Conservation (phyloP, 2,113 vertebrate genomes). For the Mormoops blainvillei region DNA sequence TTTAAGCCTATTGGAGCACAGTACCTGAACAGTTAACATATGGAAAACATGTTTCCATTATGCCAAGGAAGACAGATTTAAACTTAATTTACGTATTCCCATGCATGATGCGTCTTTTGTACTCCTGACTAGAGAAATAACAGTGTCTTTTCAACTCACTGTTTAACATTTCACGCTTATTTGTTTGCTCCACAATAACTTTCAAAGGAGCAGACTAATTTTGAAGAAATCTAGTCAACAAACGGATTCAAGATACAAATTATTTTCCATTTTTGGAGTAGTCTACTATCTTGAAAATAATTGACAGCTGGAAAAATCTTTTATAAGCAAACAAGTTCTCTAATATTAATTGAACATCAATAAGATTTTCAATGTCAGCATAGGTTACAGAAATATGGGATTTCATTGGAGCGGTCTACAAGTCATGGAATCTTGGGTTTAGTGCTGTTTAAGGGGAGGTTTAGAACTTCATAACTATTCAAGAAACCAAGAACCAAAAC, state of each 20-base stretch:
- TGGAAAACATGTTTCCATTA: not conserved
- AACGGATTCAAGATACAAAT: slow-evolving; percentile 30
- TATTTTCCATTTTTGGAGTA: slow-evolving; percentile 1
- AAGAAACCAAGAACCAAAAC: not conserved
- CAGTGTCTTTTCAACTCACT: not conserved
- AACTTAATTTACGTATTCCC: slow-evolving; percentile 15
- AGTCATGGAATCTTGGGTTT: not conserved
- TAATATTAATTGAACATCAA: slow-evolving; percentile 49
- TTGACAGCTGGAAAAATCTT: slow-evolving; percentile 13
- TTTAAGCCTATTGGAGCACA: not conserved
- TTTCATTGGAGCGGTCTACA: slow-evolving; percentile 20
- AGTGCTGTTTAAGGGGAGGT: not conserved
- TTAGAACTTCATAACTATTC: not conserved
- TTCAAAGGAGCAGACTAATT: slow-evolving; percentile 23
- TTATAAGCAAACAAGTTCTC: slow-evolving; percentile 29
- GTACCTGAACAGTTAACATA: slow-evolving; percentile 19
- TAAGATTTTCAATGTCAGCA: slow-evolving; percentile 34
- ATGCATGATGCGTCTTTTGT: not conserved
- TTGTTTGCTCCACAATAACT: slow-evolving; percentile 12
- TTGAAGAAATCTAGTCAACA: slow-evolving; percentile 12
- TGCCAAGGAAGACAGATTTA: not conserved
- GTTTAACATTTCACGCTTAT: slow-evolving; percentile 12
- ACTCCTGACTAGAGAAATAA: not conserved
- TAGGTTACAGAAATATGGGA: slow-evolving; percentile 6
- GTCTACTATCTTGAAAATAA: slow-evolving; percentile 21